Conservation (phyloP, 2,888 invertebrate genomes). For the Drosophila demipolita region DNA sequence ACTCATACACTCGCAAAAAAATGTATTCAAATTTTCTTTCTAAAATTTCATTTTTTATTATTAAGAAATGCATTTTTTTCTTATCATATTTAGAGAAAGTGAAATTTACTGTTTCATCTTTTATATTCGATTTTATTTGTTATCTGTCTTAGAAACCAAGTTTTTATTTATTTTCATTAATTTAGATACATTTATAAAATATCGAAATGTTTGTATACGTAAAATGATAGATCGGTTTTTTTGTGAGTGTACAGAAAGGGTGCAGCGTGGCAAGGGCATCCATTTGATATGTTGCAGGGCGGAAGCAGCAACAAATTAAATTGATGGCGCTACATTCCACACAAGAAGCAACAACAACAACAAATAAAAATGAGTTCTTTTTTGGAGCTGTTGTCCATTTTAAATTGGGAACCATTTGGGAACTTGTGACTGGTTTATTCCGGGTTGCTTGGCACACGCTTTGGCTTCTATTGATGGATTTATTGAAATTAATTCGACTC, state of each 20-base stretch:
- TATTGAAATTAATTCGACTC: constrained; percentile 73
- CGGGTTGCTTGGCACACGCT: constrained; percentile 33
- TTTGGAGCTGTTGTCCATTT: constrained; percentile 27
- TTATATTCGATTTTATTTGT: not conserved
- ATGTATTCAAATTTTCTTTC: no score
- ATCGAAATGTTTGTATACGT: no score
- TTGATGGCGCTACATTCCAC: constrained; percentile 65
- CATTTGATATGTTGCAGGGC: constrained; percentile 31
- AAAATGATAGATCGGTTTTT: not conserved
- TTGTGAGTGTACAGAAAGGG: constrained; percentile 32
- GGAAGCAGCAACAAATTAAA: constrained; percentile 71
- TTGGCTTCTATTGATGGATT: constrained; percentile 67
- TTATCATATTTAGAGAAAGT: no score
- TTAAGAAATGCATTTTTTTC: no score
- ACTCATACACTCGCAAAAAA: constrained; percentile 9
- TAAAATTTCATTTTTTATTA: no score
- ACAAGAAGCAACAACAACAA: constrained; percentile 26
- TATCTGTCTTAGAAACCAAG: not conserved
- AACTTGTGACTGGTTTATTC: constrained; percentile 20
- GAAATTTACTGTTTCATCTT: no score
- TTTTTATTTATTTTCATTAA: no score
- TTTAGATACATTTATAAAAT: no score
- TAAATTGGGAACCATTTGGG: constrained; percentile 37
- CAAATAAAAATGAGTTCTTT: constrained; percentile 18
- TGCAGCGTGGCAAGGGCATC: constrained; percentile 28